Evolutionary conservation across 2,888 invertebrate genomes (phyloP), one percentile per base, ranked within the genome.

Genomic region (Sussaba pulchella): DNA sequence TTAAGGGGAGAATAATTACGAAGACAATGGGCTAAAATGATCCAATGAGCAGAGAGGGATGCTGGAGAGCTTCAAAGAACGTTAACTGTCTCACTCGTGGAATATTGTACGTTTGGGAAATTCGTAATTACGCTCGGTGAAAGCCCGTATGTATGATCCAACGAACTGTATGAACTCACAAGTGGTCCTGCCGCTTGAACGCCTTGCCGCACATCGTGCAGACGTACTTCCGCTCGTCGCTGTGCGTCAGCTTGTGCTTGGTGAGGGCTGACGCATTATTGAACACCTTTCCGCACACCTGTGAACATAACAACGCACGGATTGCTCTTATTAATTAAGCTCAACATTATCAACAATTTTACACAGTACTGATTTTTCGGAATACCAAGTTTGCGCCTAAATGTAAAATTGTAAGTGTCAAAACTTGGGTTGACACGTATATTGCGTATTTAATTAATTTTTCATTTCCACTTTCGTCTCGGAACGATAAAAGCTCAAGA

Each of bases 171-270:
- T 76, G 73, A 92, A 96, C 98, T 98, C 94, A 98, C 98, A 99
- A 95, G 94, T 99, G 99, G 94, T 99, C 99, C 93, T 99, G 99
- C 92, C 99, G 95, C 94, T 99, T 99, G 95, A 99, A 99, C 86
- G 99, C 99, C 93, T 99, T 99, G 84, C 97, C 96, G 93, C 99
- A 99, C 92, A 98, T 97, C 90, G 95, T 95, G 93, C 99, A 99
- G 85, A 98, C 97, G 93, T 98, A 99, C 93, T 98, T 98, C 89
- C 99, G 94, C 92, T 99, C 99, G 93, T 99, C 99, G 93, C 98
- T 98, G 94, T 99, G 99, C 86, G 99, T 99, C 92, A 99, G 94
- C 93, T 98, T 98, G 94, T 98, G 98, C 93, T 98, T 99, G 88
- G 98, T 98, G 91, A 99, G 94, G 83, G 99, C 99, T 88, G 98